A percentile compares a stretch with the other conserved stretches of the same genome.
Evolutionary conservation across 2,888 invertebrate genomes (phyloP).

Genomic region (Drosophila atroscutellata): DNA sequence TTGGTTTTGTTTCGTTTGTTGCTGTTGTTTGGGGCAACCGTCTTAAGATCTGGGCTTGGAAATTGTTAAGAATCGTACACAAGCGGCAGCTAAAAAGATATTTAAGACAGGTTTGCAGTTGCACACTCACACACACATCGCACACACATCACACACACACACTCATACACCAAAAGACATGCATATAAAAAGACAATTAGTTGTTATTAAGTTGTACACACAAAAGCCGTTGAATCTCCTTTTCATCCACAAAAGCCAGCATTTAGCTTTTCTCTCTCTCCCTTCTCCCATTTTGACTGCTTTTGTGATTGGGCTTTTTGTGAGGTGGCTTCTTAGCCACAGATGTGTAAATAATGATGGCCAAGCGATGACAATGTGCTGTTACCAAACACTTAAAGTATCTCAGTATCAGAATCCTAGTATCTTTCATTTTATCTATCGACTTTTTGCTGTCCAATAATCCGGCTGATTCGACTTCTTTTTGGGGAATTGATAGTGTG

Average conservation of each 20-base stretch:
- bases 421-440: neutral
- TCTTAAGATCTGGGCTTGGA: constrained; percentile 10
- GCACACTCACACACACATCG: constrained; percentile 21
- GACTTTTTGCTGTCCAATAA: neutral
- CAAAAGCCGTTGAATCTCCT: constrained; percentile 71
- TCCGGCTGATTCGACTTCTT: neutral
- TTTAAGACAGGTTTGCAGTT: constrained; percentile 72
- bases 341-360: constrained; percentile 65
- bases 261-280: constrained; percentile 25
- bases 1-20: neutral
- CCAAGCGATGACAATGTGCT: constrained; percentile 50
- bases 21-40: constrained; percentile 1
- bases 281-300: neutral
- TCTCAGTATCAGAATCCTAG: too few species aligned
- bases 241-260: constrained; percentile 38
- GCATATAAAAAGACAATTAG: constrained; percentile 84
- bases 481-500: neutral
- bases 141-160: neutral
- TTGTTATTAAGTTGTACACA: constrained; percentile 77
- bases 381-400: constrained; percentile 8
- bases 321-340: constrained; percentile 9
- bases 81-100: constrained; percentile 62
- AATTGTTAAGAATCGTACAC: constrained; percentile 32
- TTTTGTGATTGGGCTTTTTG: constrained; percentile 33
- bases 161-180: constrained; percentile 20